Conservation (phyloP, 1,140 invertebrate species). For the Pseudachorutes palmiensis region DNA sequence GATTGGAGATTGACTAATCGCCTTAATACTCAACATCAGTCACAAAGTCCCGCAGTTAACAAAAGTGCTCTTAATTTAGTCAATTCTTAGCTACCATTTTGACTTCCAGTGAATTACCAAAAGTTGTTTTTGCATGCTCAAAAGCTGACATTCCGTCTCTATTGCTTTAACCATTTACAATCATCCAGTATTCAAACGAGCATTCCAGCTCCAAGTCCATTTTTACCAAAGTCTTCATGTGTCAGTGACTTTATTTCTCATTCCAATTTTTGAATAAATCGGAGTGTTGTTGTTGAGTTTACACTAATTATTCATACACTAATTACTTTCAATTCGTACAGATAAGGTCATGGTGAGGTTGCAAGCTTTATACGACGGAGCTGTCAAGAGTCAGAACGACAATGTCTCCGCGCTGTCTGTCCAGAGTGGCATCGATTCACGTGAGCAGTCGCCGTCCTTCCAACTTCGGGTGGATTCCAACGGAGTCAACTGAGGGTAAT, state of each 20-base stretch:
- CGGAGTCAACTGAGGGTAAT: not conserved
- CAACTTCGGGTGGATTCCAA: not conserved
- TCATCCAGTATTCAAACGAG: not conserved
- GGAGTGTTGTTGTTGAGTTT: not conserved
- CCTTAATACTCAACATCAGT: not conserved
- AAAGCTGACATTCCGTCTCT: too few relatives aligned
- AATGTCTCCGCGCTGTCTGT: not conserved
- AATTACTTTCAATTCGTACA: not conserved
- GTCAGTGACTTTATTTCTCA: not conserved
- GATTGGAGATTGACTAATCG: too few relatives aligned
- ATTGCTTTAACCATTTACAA: not conserved
- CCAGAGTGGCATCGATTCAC: not conserved
- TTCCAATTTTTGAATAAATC: not conserved
- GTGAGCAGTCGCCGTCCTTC: not conserved
- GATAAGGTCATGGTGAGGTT: not conserved
- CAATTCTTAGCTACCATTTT: not conserved
- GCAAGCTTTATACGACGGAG: not conserved
- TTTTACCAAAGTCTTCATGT: not conserved
- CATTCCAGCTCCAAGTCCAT: not conserved
- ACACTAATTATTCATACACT: not conserved
- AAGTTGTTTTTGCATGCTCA: too few relatives aligned
- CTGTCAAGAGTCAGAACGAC: not conserved
- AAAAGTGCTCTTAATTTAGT: slow-evolving; percentile 1
- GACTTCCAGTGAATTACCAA: not conserved
- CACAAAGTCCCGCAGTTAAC: not conserved